Conservation (phyloP, 2,888 invertebrate species). For the Athalia rosae region DNA sequence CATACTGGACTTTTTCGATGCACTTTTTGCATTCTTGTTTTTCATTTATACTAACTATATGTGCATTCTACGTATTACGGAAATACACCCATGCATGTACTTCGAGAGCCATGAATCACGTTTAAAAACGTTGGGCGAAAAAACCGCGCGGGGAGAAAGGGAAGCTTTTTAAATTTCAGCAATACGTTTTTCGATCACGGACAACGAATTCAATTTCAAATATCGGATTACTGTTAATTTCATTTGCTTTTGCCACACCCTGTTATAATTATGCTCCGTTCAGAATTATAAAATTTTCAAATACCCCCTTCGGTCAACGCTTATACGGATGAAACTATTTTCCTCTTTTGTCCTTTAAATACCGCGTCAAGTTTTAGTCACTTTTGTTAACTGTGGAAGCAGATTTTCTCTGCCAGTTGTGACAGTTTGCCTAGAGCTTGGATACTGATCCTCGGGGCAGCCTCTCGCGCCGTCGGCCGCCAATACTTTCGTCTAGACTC, state of each 20-base stretch:
- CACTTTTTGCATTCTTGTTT: conserved; percentile 7
- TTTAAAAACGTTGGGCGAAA: too few relatives aligned
- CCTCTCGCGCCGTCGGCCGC: conserved; percentile 44
- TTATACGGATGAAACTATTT: background rate
- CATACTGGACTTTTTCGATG: background rate
- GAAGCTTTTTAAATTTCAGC: too few relatives aligned
- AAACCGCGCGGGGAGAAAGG: too few relatives aligned
- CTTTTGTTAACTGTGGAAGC: conserved; percentile 12
- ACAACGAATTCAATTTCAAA: too few relatives aligned
- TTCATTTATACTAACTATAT: background rate
- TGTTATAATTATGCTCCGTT: background rate
- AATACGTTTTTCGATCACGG: too few relatives aligned
- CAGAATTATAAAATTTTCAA: background rate
- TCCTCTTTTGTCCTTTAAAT: background rate
- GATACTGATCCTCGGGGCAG: conserved; percentile 41
- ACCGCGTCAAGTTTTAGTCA: background rate
- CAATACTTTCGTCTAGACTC: conserved; percentile 47
- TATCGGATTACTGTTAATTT: too few relatives aligned
- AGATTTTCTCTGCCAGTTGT: conserved; percentile 35
- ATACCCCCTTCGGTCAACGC: background rate
- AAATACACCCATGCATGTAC: too few relatives aligned
- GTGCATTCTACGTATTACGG: background rate
- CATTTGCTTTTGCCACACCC: conserved; percentile 15
- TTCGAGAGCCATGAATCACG: too few relatives aligned
- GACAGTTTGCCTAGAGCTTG: conserved; percentile 38